Evolutionary conservation across 2,888 invertebrate genomes (phyloP), one percentile per base, ranked within the genome.

Genomic region (Sphinx pinastri): DNA sequence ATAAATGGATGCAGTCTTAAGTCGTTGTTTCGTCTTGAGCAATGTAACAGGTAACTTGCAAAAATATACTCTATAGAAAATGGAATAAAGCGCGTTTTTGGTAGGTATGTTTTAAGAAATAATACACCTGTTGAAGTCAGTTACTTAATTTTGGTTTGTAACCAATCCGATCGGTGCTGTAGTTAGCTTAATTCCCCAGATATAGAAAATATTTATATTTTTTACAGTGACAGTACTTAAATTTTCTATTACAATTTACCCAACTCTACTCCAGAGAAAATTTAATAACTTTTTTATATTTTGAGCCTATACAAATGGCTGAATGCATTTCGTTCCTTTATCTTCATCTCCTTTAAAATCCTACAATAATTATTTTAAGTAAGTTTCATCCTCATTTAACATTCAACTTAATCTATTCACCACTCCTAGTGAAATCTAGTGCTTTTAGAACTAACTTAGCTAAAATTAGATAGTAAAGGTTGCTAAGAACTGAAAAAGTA

Each of bases 401-500:
- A 19, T 16, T 16, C 16, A 55, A 19, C 12, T 4, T 45, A 38
- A 38, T 60, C 16, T 60, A 47, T 60, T 3, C 16, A 47, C 60
- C 14, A 45, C 16, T 60, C 12, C 12, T 60, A 47, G 16, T 60
- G 11, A 45, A 60, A 60, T 60, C 47, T 60, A 60, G 47, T 6
- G 47, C 60, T 47, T 47, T 11, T 16, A 60, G n/a, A 60, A 38
- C 16, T 38, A 45, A 60, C 16, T 47, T 60, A 47, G 47, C 16
- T 60, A 47, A 60, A 60, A 57, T 57, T 57, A 57, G 25, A 47
- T 60, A 60, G 60, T 47, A 16, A 47, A 60, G 16, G 45, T 60
- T 16, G 60, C 60, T 57, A 57, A 57, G 25, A 57, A 25, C 57
- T 60, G 60, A 60, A 45, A 47, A 60, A 47, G 60, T 60, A 60